These are phyloP conservation scores for Alcedo quadribrachys DNA, from an alignment of 2,797 vertebrate species.

Conservation along the genomic window DNA sequence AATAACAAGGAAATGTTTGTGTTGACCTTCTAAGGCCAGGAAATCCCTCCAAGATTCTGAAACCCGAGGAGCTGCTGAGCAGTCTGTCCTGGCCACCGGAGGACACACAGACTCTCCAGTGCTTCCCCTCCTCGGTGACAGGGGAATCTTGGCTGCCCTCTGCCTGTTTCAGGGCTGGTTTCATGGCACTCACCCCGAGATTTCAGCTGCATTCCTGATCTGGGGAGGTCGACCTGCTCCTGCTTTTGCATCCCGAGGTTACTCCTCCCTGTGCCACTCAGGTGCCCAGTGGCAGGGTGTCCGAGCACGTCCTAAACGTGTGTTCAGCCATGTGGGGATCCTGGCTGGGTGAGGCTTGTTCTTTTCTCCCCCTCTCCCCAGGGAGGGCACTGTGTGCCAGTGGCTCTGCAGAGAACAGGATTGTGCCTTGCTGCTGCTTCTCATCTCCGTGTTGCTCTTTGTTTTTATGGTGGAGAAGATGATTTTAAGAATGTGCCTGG, in stretches of 20 bases:
- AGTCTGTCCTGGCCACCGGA: background rate
- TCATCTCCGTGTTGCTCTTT: background rate
- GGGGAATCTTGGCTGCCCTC: background rate
- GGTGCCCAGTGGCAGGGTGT: rapidly evolving
- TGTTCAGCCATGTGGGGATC: rapidly evolving
- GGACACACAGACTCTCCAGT: rapidly evolving
- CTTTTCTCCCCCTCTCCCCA: background rate
- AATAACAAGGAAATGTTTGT: background rate
- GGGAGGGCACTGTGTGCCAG: slow-evolving; percentile 23
- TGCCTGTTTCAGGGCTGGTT: background rate
- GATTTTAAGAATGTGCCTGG: background rate
- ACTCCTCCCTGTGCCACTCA: background rate
- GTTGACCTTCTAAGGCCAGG: background rate
- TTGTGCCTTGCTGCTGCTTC: background rate
- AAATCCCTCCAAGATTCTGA: background rate
- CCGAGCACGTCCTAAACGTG: background rate
- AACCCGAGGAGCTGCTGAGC: background rate
- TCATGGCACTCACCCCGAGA: rapidly evolving
- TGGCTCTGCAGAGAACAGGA: background rate
- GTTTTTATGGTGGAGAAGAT: background rate
- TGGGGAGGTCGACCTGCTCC: background rate
- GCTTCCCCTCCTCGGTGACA: background rate
- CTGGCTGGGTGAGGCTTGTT: background rate
- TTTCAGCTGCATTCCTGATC: background rate
- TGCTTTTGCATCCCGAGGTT: background rate